Evolutionary conservation across 2,797 vertebrate species (phyloP), one percentile per base, ranked within the genome.

Genomic region (Limosa lapponica): DNA sequence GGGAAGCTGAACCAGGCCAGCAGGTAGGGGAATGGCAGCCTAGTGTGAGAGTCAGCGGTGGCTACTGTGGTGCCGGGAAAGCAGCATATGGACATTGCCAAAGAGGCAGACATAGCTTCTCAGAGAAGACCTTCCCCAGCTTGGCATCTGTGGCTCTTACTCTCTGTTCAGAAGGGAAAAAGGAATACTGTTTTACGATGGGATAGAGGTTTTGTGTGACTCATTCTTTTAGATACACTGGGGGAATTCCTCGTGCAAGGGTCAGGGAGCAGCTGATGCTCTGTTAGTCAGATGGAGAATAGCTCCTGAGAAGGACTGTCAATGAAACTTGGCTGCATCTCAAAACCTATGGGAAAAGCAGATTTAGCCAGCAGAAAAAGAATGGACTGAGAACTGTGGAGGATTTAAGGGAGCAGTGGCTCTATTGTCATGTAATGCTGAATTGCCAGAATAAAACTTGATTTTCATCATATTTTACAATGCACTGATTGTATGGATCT

Each of bases 401-500:
- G 44, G 52, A 93, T 96, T 95, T 93, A 94, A 94, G 81, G 48
- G 61, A 93, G 41, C 51, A 61, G 52, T 71, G 37, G 20, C 25
- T 93, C 73, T 88, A 89, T 95, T 97, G 82, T 95, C 80, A 74
- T 81, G 69, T 58, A 93, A 82, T 69, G 87, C 41, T 82, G 89
- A 91, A 94, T 89, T 90, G 79, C 41, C 67, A 88, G 94, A 91
- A 97, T 91, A 90, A 96, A 95, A 86, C 51, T 80, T 91, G 82
- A 96, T 96, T 96, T 94, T 96, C 86, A 65, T 95, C 89, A 41
- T 89, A 82, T 88, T 93, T 91, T 85, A 92, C 73, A 96, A 92
- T 87, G 84, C 78, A 73, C 78, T 95, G 84, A 95, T 94, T 96
- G 89, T 91, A 86, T 69, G 64, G 93, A 93, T 94, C 77, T 88